phyloP scores from a whole-genome alignment of 2,888 invertebrate genomes.

The Dryomyza anilis region DNA sequence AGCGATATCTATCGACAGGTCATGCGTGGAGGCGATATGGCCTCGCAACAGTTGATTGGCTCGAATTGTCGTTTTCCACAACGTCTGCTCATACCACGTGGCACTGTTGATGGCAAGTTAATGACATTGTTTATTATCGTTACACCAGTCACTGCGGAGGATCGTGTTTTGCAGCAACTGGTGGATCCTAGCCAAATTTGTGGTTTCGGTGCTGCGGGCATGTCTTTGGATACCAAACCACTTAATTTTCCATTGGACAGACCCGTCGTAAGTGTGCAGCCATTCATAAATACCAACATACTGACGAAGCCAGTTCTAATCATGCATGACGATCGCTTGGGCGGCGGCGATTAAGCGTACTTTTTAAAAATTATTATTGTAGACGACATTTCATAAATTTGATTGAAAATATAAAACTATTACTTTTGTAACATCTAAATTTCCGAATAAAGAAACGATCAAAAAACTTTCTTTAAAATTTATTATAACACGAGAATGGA shows the following conservation, averaged over 20 bases:
- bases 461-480: no score
- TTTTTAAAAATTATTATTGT: neutral
- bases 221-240: slow-evolving; percentile 65
- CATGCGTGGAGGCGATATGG: slow-evolving; percentile 38
- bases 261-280: slow-evolving; percentile 64
- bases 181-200: slow-evolving; percentile 26
- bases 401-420: no score
- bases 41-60: slow-evolving; percentile 36
- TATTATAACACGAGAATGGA: no score
- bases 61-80: slow-evolving; percentile 65
- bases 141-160: slow-evolving; percentile 50
- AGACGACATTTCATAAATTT: no score
- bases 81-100: slow-evolving; percentile 69
- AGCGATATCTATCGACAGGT: slow-evolving; percentile 61
- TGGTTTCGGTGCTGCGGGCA: slow-evolving; percentile 61
- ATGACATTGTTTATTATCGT: slow-evolving; percentile 67
- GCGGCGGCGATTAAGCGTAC: neutral
- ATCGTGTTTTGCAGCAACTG: slow-evolving; percentile 3
- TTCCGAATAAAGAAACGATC: no score
- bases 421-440: no score
- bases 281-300: slow-evolving; percentile 66
- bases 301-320: slow-evolving; percentile 36
- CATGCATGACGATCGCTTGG: slow-evolving; percentile 20
- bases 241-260: slow-evolving; percentile 75
- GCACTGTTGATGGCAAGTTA: slow-evolving; percentile 65